A percentile compares a stretch with the other conserved stretches of the same genome.
Conservation (phyloP, 2,888 invertebrate genomes). For the Ctenicera cuprea region DNA sequence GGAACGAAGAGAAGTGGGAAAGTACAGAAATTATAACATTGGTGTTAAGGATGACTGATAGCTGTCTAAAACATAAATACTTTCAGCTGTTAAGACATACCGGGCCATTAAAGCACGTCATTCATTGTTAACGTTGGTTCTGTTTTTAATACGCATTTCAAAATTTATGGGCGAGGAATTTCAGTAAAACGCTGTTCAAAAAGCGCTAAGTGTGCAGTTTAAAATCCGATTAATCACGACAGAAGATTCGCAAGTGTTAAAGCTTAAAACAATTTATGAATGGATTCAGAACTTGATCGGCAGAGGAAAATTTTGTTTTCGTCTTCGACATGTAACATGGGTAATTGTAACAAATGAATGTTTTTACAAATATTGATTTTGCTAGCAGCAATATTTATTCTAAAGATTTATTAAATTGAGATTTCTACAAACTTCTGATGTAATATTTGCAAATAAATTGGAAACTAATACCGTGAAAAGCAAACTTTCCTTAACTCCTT, state of each 20-base stretch:
- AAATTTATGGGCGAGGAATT: constrained; percentile 7
- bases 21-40: constrained; percentile 2
- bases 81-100: not conserved
- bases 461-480: constrained; percentile 22
- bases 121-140: constrained; percentile 16
- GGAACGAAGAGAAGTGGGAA: no score
- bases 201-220: constrained; percentile 26
- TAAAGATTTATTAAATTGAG: constrained; percentile 22
- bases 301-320: not conserved
- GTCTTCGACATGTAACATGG: no score
- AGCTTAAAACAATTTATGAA: constrained; percentile 18
- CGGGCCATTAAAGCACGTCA: constrained; percentile 12
- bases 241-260: constrained; percentile 7
- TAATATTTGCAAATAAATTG: constrained; percentile 26
- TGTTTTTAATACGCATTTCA: constrained; percentile 12
- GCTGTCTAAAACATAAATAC: constrained; percentile 12
- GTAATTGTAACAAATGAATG: not conserved
- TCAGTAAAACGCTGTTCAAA: not conserved
- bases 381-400: not conserved
- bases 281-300: not conserved
- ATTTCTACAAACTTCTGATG: not conserved
- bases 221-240: constrained; percentile 26
- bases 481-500: constrained; percentile 26
- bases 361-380: constrained; percentile 3
- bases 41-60: constrained; percentile 1